Conservation (phyloP, 2,888 invertebrate genomes). For the Cerastoderma edule region DNA sequence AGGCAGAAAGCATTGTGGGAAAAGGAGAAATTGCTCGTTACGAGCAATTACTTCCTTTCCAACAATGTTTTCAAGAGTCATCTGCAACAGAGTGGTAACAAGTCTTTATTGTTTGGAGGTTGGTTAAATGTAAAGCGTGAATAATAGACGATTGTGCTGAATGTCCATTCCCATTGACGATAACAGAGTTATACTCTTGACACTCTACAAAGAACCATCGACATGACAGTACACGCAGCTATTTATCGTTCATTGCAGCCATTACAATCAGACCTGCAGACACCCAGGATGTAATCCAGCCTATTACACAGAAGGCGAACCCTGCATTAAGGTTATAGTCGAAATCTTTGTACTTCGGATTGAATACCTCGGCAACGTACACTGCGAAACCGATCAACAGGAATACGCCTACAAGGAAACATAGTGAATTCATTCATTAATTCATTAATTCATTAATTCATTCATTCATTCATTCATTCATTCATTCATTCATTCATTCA, state of each 20-base stretch:
- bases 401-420: constrained; percentile 4
- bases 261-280: constrained; percentile 12
- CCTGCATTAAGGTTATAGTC: constrained; percentile 10
- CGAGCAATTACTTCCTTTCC: too few species aligned
- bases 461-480: neutral
- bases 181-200: neutral
- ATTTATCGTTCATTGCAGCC: neutral
- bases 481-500: neutral
- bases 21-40: too few species aligned
- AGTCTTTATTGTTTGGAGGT: too few species aligned
- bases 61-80: too few species aligned
- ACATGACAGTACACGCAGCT: neutral
- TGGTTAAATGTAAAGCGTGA: neutral
- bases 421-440: neutral
- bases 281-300: constrained; percentile 6
- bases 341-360: neutral
- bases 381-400: constrained; percentile 15
- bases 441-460: neutral
- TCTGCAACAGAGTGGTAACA: too few species aligned
- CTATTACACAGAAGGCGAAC: constrained; percentile 16
- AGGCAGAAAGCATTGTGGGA: too few species aligned
- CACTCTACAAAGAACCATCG: neutral
- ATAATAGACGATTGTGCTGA: neutral
- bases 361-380: constrained; percentile 6
- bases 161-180: neutral